Conservation (phyloP, 2,797 vertebrate genomes). For the Naso thynnoides region DNA sequence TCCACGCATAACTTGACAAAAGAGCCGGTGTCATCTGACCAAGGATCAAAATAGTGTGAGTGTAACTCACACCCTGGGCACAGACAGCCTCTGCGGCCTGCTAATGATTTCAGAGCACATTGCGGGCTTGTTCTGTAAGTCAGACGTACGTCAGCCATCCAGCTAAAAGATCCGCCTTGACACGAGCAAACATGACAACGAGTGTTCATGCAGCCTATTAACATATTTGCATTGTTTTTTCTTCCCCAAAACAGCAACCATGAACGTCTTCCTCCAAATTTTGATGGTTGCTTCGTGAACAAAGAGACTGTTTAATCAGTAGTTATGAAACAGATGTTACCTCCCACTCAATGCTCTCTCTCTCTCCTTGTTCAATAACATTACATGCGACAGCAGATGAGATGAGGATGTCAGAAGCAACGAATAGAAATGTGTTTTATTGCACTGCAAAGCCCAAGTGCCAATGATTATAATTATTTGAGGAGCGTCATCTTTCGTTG, state of each 20-base stretch:
- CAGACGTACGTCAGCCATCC: constrained; percentile 76
- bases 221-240: constrained; percentile 77
- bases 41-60: constrained; percentile 87
- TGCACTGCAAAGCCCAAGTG: constrained; percentile 67
- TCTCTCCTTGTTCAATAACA: constrained; percentile 75
- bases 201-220: constrained; percentile 57
- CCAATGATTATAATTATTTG: constrained; percentile 81
- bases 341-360: constrained; percentile 63
- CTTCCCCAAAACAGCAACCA: constrained; percentile 48
- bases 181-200: constrained; percentile 76
- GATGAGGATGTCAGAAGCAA: constrained; percentile 83
- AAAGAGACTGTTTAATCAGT: constrained; percentile 83
- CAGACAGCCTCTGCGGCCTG: constrained; percentile 75
- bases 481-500: constrained; percentile 74
- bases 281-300: constrained; percentile 72
- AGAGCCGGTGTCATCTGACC: constrained; percentile 88
- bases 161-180: constrained; percentile 68
- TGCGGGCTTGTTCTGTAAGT: constrained; percentile 78
- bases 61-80: constrained; percentile 84
- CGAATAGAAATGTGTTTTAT: constrained; percentile 84
- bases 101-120: constrained; percentile 88
- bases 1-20: constrained; percentile 87
- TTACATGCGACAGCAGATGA: constrained; percentile 72
- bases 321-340: constrained; percentile 75
- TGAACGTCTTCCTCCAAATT: constrained; percentile 57